A percentile compares a stretch with the other conserved stretches of the same genome.
phyloP scores from a whole-genome alignment of 2,113 vertebrate genomes.

The Micronisus gabar region DNA sequence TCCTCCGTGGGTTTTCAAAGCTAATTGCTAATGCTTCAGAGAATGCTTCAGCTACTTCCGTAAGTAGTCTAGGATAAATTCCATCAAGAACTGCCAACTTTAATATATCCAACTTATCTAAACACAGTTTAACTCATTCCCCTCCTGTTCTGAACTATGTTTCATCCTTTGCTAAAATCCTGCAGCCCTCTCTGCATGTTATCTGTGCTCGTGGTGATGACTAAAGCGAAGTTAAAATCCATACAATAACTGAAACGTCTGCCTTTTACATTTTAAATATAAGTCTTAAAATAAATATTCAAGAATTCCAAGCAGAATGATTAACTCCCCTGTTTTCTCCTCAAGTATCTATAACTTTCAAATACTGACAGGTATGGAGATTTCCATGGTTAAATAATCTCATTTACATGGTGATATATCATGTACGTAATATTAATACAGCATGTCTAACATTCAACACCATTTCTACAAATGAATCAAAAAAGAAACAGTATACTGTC shows the following conservation, averaged over 20 bases:
- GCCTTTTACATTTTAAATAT: not conserved
- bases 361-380: not conserved
- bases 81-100: not conserved
- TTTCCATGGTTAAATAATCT: not conserved
- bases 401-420: not conserved
- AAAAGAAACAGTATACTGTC: not conserved
- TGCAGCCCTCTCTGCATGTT: not conserved
- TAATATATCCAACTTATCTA: not conserved
- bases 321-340: not conserved
- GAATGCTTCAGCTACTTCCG: not conserved
- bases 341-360: not conserved
- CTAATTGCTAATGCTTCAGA: not conserved
- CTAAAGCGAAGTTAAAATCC: not conserved
- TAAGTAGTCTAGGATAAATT: not conserved
- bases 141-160: not conserved
- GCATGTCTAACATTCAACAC: not conserved
- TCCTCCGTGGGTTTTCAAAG: not conserved
- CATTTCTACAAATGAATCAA: not conserved
- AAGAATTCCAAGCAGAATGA: not conserved
- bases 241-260: not conserved
- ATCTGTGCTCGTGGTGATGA: not conserved
- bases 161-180: not conserved
- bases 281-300: not conserved
- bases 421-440: not conserved
- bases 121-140: not conserved